Base-by-base conservation (phyloP, 2,113 vertebrate genomes). In the Macaca nemestrina region DNA sequence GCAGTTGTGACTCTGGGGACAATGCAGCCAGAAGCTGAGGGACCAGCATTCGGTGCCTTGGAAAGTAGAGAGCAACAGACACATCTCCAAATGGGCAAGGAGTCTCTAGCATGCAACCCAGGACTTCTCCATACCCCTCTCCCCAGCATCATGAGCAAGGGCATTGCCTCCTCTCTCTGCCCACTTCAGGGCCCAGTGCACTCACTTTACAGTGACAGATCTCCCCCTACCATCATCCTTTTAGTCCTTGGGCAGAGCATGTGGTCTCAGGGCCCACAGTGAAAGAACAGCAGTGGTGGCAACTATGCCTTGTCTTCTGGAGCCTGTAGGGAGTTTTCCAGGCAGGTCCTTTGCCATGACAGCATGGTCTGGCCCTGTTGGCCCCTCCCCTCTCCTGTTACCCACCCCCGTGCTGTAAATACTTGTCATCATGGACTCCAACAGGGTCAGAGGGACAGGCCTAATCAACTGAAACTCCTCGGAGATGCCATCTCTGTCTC, bases 371-470 rank as follows among this genome's bases (percentile, higher is more conserved):
- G 83, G 75, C 75, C 70, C 94, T 86, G 38, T 32, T 57, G 80
- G 82, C 68, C 61, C 68, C 38, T 92, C 25, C 80, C 78, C 75
- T 52, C 10, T 86, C 85, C 67, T 88, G 27, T 45, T 92, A 90
- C 82, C 89, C 90, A 0, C 91, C 89, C 95, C 95, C 98, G 97
- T 98, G 98, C 99, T 99, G 99, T 99, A 99, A 99, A 99, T 99
- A 99, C 97, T 98, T 99, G 99, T 99, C 99, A 99, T 99, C 98
- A 98, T 99, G 99, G 98, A 99, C 98, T 98, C 97, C 93, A 80
- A 97, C 98, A 98, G 98, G 99, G 98, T 96, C 97, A 95, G 55
- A 76, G 98, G 97, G 97, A 98, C 79, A 98, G 96, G 90, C 73
- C 87, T 83, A 89, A 99, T 98, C 97, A 97, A 98, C 97, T 98